A percentile compares a stretch with the other conserved stretches of the same genome.
Evolutionary conservation across 23 tunicate species (phyloP).

Genomic region (Botrylloides violaceus): DNA sequence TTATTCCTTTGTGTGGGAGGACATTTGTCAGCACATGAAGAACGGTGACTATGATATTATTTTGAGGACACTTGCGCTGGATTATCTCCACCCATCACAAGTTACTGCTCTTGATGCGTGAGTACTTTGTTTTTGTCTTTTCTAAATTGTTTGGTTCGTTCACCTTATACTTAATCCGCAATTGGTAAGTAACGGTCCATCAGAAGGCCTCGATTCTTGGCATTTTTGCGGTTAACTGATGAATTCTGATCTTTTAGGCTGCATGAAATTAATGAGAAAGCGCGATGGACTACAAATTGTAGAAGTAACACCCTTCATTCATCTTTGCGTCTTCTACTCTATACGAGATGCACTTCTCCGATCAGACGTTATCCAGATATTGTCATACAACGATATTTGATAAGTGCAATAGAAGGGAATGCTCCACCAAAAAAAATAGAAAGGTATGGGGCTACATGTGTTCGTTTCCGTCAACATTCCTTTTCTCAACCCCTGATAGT

Average conservation of each 20-base stretch:
- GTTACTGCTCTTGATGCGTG: constrained; percentile 8
- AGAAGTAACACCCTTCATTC: constrained; percentile 24
- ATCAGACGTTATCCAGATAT: constrained; percentile 66
- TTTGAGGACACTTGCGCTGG: not conserved
- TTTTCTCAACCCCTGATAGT: no score
- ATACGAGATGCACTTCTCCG: constrained; percentile 57
- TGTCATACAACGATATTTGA: constrained; percentile 27
- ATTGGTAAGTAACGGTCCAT: no score
- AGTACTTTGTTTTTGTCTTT: not conserved
- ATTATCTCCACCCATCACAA: constrained; percentile 14
- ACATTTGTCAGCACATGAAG: not conserved
- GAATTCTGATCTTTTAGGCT: constrained; percentile 29
- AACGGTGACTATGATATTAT: not conserved
- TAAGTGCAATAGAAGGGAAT: not conserved
- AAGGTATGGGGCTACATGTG: no score
- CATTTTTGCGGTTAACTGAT: no score
- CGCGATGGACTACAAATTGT: not conserved
- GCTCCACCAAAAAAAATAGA: not conserved
- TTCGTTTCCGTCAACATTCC: no score
- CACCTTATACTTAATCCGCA: no score
- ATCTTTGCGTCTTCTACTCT: constrained; percentile 38
- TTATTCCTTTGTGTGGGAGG: not conserved
- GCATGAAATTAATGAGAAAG: constrained; percentile 18
- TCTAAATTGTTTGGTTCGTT: no score
- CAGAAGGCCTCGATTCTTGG: no score